phyloP scores from a whole-genome alignment of 1,140 invertebrate genomes.

The Drosophila eugracilis region DNA sequence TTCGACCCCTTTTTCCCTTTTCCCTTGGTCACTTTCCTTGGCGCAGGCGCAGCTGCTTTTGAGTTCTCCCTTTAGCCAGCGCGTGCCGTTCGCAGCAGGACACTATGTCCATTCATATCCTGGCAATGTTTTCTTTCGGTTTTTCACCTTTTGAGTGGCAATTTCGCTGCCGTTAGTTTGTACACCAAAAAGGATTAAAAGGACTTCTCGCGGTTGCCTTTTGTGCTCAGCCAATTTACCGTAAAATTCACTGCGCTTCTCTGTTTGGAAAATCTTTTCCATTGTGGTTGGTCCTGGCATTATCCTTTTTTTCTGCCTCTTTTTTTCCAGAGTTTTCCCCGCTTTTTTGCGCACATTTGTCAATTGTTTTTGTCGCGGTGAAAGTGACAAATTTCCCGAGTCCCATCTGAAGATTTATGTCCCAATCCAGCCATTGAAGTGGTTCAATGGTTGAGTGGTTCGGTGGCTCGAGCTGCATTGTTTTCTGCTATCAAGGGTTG shows the following conservation, averaged over 20 bases:
- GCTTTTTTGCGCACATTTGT: conserved; percentile 60
- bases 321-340: conserved; percentile 35
- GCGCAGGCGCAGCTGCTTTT: conserved; percentile 58
- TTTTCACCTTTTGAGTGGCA: conserved; percentile 81
- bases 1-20: conserved; percentile 66
- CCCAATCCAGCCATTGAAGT: conserved; percentile 54
- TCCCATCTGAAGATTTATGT: conserved; percentile 71
- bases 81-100: conserved; percentile 68
- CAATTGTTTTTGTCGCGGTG: conserved; percentile 60
- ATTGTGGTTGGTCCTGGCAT: conserved; percentile 28
- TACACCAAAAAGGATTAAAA: conserved; percentile 65
- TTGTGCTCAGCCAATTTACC: conserved; percentile 72
- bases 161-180: conserved; percentile 32
- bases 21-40: conserved; percentile 29
- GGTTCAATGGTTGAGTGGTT: conserved; percentile 66
- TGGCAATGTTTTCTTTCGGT: conserved; percentile 59
- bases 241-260: conserved; percentile 57
- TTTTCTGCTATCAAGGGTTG: conserved; percentile 61
- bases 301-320: conserved; percentile 20
- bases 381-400: conserved; percentile 72
- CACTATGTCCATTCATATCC: conserved; percentile 23
- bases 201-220: conserved; percentile 50
- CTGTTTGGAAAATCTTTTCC: conserved; percentile 18
- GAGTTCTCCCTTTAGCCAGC: conserved; percentile 16
- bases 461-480: conserved; percentile 14